Evolutionary conservation across 2,888 invertebrate genomes (phyloP), one percentile per base, ranked within the genome.

Genomic region (Harpalus rubripes): DNA sequence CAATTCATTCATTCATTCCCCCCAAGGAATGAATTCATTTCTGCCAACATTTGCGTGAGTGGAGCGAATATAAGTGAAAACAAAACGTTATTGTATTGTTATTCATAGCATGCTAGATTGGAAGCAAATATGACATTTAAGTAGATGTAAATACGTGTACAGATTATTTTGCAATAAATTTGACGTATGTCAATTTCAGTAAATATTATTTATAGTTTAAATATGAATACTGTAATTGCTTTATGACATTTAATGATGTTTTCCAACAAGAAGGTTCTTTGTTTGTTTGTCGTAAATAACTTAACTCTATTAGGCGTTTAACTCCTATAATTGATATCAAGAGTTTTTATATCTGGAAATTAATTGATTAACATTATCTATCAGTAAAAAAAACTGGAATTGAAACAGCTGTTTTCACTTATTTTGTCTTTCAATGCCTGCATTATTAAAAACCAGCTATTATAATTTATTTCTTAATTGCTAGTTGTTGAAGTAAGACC

Each of bases 321-420:
- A 39, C 32, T 68, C 32, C 15, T 68, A 39, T 68, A 68, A 68
- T 68, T 68, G 39, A 68, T 52, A 52, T 68, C 32, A 68, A 68
- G 22, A 39, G 32, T 26, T 32, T 68, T 68, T 68, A 15, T 68
- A 68, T 68, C 68, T 39, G 7, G 7, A 10, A 68, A 68, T 32
- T 12, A 68, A 68, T 68, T 68, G 32, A 68, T 68, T 32, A 39
- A 12, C n/a, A n/a, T 12, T 68, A 68, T 65, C 65, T 22, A 61
- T 22, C 12, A 63, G 68, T 32, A 68, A 41, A 68, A 65, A 68
- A 52, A 52, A 12, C 44, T 52, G 8, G 32, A 52, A 12, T 52
- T 52, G 12, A 8, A 10, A 52, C 44, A 52, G 44, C 44, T 52
- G 44, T 52, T 52, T 8, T 52, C 10, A 52, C 10, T 52, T 52